Base-by-base conservation (phyloP, 2,113 vertebrate species). In the Megaceryle torquata region DNA sequence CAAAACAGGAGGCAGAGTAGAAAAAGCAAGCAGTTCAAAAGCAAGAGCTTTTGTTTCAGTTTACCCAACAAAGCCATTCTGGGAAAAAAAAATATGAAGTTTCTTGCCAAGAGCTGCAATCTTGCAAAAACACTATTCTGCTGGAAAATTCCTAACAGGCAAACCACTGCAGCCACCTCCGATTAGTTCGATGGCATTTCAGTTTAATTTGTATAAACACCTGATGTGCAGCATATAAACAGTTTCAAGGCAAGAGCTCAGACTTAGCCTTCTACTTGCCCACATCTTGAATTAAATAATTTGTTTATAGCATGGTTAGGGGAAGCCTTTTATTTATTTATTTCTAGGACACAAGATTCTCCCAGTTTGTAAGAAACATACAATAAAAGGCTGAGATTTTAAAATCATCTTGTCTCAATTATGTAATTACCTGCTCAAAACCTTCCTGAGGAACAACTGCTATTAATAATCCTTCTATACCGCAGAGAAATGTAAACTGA, bases 51-150 rank as follows among this genome's bases (percentile, higher is more conserved):
- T 94, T 88, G 94, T 93, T 97, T 95, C 92, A 86, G 65, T 95
- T 96, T 93, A 93, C 86, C 56, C 86, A 94, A 83, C 68, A 92
- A 92, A 93, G 39, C 43, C 60, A 84, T 92, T 92, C 94, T 89
- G 86, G 86, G 83, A 59, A 37, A 20, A 89, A 35, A 93, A 43
- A 41, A 91, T 68, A 63, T 28, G 20, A 89, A n/a, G 69, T 53
- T 79, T 92, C 81, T 87, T 93, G 95, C 94, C 94, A 96, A 97
- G 83, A 92, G 53, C 86, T 83, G 92, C 86, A 75, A 92, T 84
- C 92, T 89, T 83, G 43, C 80, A 96, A 91, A 93, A 96, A 90
- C 63, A 94, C 61, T 56, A 79, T 91, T 96, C 67, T 95, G 71
- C n/a, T 95, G 86, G 86, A 91, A 96, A 97, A 86, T 91, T 95